Evolutionary conservation across 2,888 invertebrate species (phyloP), one percentile per base, ranked within the genome.

Genomic region (Andrena fulva): DNA sequence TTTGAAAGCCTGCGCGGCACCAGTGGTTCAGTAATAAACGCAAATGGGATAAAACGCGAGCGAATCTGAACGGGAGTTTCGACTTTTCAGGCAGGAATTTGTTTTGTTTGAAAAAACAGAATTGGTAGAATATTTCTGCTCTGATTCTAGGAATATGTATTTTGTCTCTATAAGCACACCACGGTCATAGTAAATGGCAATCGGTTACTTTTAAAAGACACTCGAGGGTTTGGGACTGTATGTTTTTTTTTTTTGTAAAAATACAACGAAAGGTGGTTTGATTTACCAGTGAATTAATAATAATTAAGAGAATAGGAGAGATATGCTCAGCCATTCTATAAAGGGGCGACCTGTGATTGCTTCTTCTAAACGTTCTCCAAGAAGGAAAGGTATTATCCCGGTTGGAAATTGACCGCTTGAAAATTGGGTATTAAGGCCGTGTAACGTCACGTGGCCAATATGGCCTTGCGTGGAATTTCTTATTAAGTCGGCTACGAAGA

Each of bases 361-460:
- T 79, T 56, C 63, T 63, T 67, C n/a, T 31, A 35, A 80, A 56
- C 50, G 62, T 67, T 62, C 67, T 24, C 60, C 35, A 35, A 31
- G 27, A 24, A 48, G 12, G 7, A 20, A 35, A 68, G 72, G 63
- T 20, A 80, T 73, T 64, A 73, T 29, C 64, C 80, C 2, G 27
- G 60, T 68, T 63, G 67, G 80, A 68, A 80, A 80, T 72, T 80
- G 80, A 80, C 80, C 80, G 73, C 64, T 60, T 48, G 73, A 66
- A 80, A 80, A 81, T 81, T 80, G 81, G 60, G 74, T 81, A 81
- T 80, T 66, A 82, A 74, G 80, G 33, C 63, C 35, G n/a, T 77
- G 79, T 79, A 70, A 79, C 64, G 77, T 79, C 78, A 35, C 77
- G 60, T n/a, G 69, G 77, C 42, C n/a, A 50, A 70, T 70, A 60